Evolutionary conservation across 2,797 vertebrate genomes (phyloP), one percentile per base, ranked within the genome.

Genomic region (Coracias cyanogaster): DNA sequence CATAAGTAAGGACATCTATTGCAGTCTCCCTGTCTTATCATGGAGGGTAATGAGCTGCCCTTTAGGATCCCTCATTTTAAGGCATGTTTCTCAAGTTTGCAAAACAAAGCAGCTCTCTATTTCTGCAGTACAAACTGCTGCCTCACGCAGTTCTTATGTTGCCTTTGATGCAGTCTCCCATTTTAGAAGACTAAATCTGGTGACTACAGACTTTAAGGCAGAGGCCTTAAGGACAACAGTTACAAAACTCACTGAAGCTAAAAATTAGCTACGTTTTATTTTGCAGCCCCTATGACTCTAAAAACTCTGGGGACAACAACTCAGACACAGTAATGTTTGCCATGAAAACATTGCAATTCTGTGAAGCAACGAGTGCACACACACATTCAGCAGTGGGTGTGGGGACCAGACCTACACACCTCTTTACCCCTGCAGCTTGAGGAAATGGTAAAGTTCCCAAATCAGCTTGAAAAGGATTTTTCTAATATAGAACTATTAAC

Each of bases 211-310:
- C 43, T 54, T 14, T 1, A 0, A 93, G 65, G 41, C 61, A 22
- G 31, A 57, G 55, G n/a, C 21, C n/a, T 57, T 58, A 58, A 86
- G 52, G 31, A 64, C 49, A 74, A 31, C 57, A 90, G 45, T 24
- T 65, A 82, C 24, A 76, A 65, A 84, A 54, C 54, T 76, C 70
- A 60, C 64, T 89, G 82, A 92, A 88, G 39, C 17, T 69, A 70
- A 90, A 89, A 52, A 43, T 55, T 51, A 69, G 3, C 31, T 5
- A 8, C 33, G 37, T 71, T 91, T 82, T 87, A 85, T 87, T 95
- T 85, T 86, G 67, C 82, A 82, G 69, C 15, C 35, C n/a, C 12
- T 52, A 13, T 19, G 46, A 74, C 39, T 77, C 41, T 33, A 58
- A 81, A 62, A 85, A 7, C 78, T 86, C 69, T 2, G 1, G 15